Evolutionary conservation across 2,797 vertebrate genomes (phyloP), one percentile per base, ranked within the genome.

Genomic region (Amblyraja radiata): DNA sequence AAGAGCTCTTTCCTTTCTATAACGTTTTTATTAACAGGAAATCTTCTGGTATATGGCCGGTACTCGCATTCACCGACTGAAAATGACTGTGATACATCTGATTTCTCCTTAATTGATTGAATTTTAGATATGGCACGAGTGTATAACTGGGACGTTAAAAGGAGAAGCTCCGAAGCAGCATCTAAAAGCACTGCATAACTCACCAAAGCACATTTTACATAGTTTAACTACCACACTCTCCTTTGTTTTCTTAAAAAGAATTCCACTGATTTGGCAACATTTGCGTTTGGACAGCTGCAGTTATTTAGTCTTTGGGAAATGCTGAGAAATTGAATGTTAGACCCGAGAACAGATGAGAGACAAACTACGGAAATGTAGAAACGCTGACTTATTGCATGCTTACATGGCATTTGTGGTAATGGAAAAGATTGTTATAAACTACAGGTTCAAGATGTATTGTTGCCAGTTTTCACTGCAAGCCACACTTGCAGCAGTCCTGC

Each of bases 121-220:
- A 76, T 93, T 94, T 93, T 97, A 99, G 99, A 99, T 96, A 99
- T 99, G 98, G 99, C 99, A 90, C 98, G 99, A 94, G 99, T 99
- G 96, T 99, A 99, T 97, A 99, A 99, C 76, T 99, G 99, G 99
- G 99, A 99, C 8, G 98, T 99, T 94, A 99, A 99, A 96, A 97
- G 98, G 96, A 98, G 99, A 97, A 99, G 97, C 97, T 98, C 97
- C 97, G 98, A 98, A 94, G 98, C 97, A 95, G 96, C 97, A 94
- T 96, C 97, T 79, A 99, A 99, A 96, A 97, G 96, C 93, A 97
- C 96, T 94, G 97, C 95, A 93, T 97, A 97, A 95, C 94, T 94
- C 71, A n/a, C 68, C 46, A 73, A 71, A 91, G 46, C 23, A 46
- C 73, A 92, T 74, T 92, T 92, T 92, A 92, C 90, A 92, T 71